phyloP scores from a whole-genome alignment of 2,888 invertebrate species.

The Plebejus anna region DNA sequence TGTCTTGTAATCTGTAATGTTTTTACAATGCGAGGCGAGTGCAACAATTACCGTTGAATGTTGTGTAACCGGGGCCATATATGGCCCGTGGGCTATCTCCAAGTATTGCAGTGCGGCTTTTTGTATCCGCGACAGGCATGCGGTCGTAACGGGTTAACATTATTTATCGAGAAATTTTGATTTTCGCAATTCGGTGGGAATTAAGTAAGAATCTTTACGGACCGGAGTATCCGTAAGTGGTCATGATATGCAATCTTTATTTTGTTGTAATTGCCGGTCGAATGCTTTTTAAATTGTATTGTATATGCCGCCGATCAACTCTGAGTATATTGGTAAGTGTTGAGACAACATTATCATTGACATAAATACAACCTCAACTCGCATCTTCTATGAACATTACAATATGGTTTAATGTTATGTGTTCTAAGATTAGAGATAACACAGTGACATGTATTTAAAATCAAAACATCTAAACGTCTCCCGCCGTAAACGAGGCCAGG shows the following conservation, averaged over 20 bases:
- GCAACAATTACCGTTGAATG: slow-evolving; percentile 19
- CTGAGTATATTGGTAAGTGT: neutral
- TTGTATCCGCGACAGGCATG: slow-evolving; percentile 16
- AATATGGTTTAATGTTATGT: neutral
- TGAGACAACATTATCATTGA: neutral
- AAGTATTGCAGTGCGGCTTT: slow-evolving; percentile 17
- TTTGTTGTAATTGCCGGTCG: neutral
- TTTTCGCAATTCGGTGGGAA: slow-evolving; percentile 3
- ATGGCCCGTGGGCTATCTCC: slow-evolving; percentile 19
- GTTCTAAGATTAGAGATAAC: neutral
- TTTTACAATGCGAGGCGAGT: slow-evolving; percentile 14
- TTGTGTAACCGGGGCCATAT: slow-evolving; percentile 14
- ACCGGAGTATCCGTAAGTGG: neutral
- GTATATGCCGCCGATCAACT: neutral
- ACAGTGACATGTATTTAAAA: neutral
- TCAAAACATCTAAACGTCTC: neutral
- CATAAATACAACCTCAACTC: neutral
- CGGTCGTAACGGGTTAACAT: slow-evolving; percentile 21
- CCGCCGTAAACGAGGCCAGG: slow-evolving; percentile 4
- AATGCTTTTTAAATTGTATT: neutral
- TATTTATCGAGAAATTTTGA: slow-evolving; percentile 25
- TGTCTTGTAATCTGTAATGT: slow-evolving; percentile 1
- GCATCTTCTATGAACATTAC: neutral
- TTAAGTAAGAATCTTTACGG: neutral
- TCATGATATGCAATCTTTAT: slow-evolving; percentile 1